Percentiles rank a stretch among this genome's conserved stretches.
Conservation (phyloP, 2,888 invertebrate species). For the Lasioglossum calceatum region DNA sequence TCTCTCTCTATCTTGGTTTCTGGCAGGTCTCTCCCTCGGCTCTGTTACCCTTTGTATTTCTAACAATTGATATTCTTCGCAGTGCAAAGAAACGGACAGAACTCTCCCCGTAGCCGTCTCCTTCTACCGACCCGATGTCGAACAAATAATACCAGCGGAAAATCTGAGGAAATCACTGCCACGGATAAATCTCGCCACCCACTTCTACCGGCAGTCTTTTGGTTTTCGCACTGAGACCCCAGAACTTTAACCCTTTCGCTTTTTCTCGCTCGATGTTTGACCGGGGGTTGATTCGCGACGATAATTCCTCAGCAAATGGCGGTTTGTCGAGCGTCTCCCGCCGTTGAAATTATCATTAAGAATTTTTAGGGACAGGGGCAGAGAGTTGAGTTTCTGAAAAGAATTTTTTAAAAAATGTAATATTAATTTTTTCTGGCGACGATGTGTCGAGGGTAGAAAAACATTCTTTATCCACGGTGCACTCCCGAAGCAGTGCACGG, state of each 20-base stretch:
- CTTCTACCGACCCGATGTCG: constrained; percentile 77
- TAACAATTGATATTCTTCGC: constrained; percentile 84
- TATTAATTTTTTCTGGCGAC: neutral
- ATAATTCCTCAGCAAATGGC: neutral
- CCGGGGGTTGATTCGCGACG: neutral
- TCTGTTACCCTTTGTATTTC: constrained; percentile 83
- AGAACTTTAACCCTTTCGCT: constrained; percentile 8
- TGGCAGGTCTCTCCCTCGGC: constrained; percentile 63
- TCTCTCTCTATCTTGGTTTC: constrained; percentile 68
- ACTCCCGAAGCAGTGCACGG: constrained; percentile 66
- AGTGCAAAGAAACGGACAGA: constrained; percentile 82
- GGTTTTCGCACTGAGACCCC: constrained; percentile 66
- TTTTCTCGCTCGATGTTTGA: neutral
- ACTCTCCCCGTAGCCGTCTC: constrained; percentile 41
- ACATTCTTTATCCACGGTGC: neutral
- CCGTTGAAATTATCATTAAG: no score
- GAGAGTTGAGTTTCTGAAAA: neutral
- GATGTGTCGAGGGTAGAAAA: neutral
- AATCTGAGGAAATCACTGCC: constrained; percentile 79
- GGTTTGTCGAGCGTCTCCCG: no score
- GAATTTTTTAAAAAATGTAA: neutral
- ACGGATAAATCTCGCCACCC: constrained; percentile 65
- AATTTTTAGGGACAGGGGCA: neutral
- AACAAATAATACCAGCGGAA: constrained; percentile 82
- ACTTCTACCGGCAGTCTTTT: constrained; percentile 57